Base-by-base conservation (phyloP, 2,888 invertebrate genomes). In the Temnothorax rugatulus region DNA sequence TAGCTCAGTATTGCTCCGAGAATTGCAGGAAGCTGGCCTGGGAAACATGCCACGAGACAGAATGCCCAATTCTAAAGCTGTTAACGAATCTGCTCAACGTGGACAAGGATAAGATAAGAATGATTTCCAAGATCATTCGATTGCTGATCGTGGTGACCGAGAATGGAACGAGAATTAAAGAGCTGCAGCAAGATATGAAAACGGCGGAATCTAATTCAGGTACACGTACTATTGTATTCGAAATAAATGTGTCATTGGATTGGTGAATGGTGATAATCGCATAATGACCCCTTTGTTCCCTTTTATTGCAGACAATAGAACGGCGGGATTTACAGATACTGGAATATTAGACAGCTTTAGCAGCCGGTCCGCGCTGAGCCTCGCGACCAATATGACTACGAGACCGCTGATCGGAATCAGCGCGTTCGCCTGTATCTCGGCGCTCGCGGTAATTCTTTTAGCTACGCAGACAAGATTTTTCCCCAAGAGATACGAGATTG, bases 361-460 rank as follows among this genome's bases (percentile, higher is more conserved):
- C 74, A 87, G 92, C 0, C 89, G 93, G 77, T 93, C 93, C 4
- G 95, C 94, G 13, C 81, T 95, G 4, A 93, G 94, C 87, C 91
- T 95, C 41, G 93, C 94, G 9, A 95, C 94, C 4, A 95, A 95
- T 74, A 91, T 94, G 91, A 92, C 92, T 4, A 91, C 90, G 4
- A 91, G 95, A 68, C 94, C 94, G 0, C 85, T 93, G 5, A 91
- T 93, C 38, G 94, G 94, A 29, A 91, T 95, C 64, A 94, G 94
- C 69, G 95, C 94, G 1, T 93, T 95, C 52, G 94, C 94, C 9
- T 95, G 94, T 69, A 92, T 95, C 66, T 93, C 95, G 1, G 93
- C 94, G 4, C 89, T 95, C 0, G 92, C 94, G 1, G 90, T 89
- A 4, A 92, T 94, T 75, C 91, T 95, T 21, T 54, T 95, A 64